Base-by-base conservation (phyloP, 2,113 vertebrate species). In the Sceloporus tristichus region DNA sequence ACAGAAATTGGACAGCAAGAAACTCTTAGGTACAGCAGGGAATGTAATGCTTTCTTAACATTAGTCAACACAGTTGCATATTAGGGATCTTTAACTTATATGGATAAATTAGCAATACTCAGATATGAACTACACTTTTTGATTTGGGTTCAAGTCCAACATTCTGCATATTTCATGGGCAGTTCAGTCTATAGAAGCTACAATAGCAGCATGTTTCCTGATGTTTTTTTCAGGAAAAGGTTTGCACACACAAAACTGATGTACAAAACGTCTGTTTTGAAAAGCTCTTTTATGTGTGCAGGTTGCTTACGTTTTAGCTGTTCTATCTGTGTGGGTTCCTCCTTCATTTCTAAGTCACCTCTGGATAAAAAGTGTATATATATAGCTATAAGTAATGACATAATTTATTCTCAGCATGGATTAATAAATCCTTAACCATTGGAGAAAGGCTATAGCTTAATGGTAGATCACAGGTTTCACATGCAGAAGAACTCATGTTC, bases 1-100 rank as follows among this genome's bases (percentile, higher is more conserved):
- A 86, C 99, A 99, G 97, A 99, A 99, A 95, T 96, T 99, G 90
- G 98, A 99, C 97, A 98, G 98, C 98, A 98, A 98, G 98, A 97
- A 96, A 88, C 95, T 97, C 54, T 95, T 97, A 96, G 97, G 96
- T 97, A 97, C 54, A 0, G 0, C 23, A 48, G 19, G 62, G 4
- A 56, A n/a, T 77, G 18, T 2, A 42, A n/a, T 11, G 68, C 68
- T 85, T 27, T 42, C n/a, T 25, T 40, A 48, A 5, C 9, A 54
- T 82, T 13, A 29, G 4, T 54, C 19, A 40, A 56, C 29, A 18
- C 1, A 53, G 38, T 42, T 29, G 25, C 48, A 78, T 9, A 10
- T 18, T 82, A 56, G 70, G 54, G 29, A 18, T 74, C 14, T 56
- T 29, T 59, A 19, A 23, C 65, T 66, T 18, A 23, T 13, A 2